Base-by-base conservation (phyloP, 1,140 invertebrate species). In the Cotesia glomerata region DNA sequence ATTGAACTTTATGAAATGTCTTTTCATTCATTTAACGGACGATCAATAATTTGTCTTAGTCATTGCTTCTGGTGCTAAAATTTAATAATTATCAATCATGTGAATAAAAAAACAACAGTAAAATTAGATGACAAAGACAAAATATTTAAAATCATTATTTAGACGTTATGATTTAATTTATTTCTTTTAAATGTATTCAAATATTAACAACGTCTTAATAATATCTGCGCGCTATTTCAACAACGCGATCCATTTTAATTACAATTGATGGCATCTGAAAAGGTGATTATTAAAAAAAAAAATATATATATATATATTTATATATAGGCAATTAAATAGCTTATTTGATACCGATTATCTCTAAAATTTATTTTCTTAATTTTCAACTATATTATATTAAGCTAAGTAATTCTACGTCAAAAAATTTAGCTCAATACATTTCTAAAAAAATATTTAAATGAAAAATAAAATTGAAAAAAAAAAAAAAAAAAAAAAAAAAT, bases 221-320 rank as follows among this genome's bases (percentile, higher is more conserved):
- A 66, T 66, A 9, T 26, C 26, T 39, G 11, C 9, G 34, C 26
- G 36, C 36, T n/a, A 36, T 45, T 45, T 45, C 7, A 45, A 45
- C 7, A 9, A 45, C 39, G 39, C 52, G 16, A 39, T 71, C 61
- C 61, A 71, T 45, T 26, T 26, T 26, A 51, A 32, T 35, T 18
- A 65, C 62, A 64, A 35, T 62, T 73, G 71, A 75, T 73, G 73
- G 67, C 74, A 77, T 77, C 68, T 75, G 78, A 69, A 77, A 78
- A 76, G 71, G 62, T 61, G 68, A 61, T 26, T 26, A 71, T 58
- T 54, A 65, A 52, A 39, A 35, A 65, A 51, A 69, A 70, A 70
- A 62, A 39, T n/a, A 56, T 11, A 54, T 54, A 35, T 54, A 67
- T 54, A 67, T 18, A 56, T 16, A 56, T 16, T 7, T 14, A 56